phyloP scores from a whole-genome alignment of 53 echinoderm and acorn worm species.

The Arbacia lixula region DNA sequence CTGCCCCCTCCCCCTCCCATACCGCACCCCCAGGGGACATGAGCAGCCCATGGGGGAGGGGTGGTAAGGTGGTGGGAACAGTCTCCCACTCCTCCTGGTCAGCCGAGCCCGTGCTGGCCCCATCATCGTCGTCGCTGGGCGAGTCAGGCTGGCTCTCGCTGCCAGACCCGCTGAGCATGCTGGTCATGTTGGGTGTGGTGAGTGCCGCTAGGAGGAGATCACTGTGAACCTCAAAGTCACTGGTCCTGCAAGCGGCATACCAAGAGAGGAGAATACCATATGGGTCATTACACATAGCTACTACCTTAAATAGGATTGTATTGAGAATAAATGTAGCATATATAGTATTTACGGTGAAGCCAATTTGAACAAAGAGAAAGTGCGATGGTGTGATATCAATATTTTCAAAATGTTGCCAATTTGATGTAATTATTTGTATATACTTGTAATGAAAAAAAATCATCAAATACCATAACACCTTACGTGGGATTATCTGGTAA shows the following conservation, averaged over 20 bases:
- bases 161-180: constrained; percentile 74
- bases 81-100: constrained; percentile 93
- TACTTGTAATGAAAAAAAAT: too few relatives aligned
- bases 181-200: constrained; percentile 67
- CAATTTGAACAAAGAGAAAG: background rate
- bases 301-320: too few relatives aligned
- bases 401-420: too few relatives aligned
- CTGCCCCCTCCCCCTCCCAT: background rate
- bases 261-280: too few relatives aligned
- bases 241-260: too few relatives aligned
- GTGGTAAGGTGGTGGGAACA: constrained; percentile 67
- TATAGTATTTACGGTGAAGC: background rate
- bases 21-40: background rate
- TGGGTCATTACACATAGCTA: too few relatives aligned
- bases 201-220: constrained; percentile 73
- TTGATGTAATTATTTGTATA: too few relatives aligned
- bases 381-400: too few relatives aligned
- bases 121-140: constrained; percentile 58
- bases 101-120: constrained; percentile 62
- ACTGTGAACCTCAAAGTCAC: constrained; percentile 78
- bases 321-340: background rate
- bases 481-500: too few relatives aligned
- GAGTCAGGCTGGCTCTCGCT: constrained; percentile 68
- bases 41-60: constrained; percentile 62
- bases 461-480: too few relatives aligned